phyloP scores from a whole-genome alignment of 2,113 vertebrate species.

The Blennius ocellaris region DNA sequence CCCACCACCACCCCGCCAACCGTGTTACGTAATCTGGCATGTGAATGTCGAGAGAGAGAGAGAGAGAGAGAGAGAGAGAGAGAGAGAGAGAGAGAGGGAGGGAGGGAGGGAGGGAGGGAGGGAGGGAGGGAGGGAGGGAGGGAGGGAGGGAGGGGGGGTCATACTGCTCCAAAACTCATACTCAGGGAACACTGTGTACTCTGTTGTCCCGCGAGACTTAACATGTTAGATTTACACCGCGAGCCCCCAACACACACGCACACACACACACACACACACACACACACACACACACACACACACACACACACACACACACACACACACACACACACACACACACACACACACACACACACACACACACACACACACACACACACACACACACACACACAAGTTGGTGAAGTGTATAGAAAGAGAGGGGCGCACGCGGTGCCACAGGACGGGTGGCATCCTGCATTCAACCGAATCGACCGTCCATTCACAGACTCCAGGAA shows the following conservation, averaged over 20 bases:
- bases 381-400: constrained; percentile 1
- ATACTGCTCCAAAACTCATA: constrained; percentile 63
- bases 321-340: constrained; percentile 5
- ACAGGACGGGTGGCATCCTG: constrained; percentile 27
- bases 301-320: neutral
- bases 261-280: neutral
- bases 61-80: constrained; percentile 35
- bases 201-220: constrained; percentile 54
- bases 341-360: neutral
- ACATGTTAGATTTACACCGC: constrained; percentile 1
- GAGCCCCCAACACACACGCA: neutral
- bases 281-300: neutral
- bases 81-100: constrained; percentile 34
- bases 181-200: constrained; percentile 66
- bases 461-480: constrained; percentile 27
- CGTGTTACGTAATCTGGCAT: constrained; percentile 79
- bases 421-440: neutral
- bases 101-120: neutral
- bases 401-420: neutral
- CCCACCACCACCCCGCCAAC: neutral
- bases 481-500: constrained; percentile 61
- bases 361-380: neutral
- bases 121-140: constrained; percentile 34
- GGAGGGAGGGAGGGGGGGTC: neutral
- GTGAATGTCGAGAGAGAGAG: constrained; percentile 74